Conservation (phyloP, 2,797 vertebrate species). For the Brachymystax lenok region DNA sequence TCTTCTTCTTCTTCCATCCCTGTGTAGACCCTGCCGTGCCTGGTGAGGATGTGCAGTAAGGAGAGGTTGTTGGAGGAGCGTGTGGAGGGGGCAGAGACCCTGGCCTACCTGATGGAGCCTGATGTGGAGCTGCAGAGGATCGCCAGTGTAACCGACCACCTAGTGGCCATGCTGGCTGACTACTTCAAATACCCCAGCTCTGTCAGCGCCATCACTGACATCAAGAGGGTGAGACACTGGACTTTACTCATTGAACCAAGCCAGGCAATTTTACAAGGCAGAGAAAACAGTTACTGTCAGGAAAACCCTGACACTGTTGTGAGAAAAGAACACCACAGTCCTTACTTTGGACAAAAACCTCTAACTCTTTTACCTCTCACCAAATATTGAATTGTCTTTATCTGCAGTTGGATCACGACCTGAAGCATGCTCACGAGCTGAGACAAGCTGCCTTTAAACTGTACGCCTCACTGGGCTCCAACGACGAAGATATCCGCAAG, state of each 20-base stretch:
- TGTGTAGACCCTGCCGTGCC: constrained; percentile 89
- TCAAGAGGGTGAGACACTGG: constrained; percentile 88
- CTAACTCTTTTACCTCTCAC: not conserved
- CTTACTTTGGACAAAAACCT: not conserved
- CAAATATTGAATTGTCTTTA: not conserved
- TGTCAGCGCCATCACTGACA: constrained; percentile 97
- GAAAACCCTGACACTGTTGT: not conserved
- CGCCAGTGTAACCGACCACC: constrained; percentile 96
- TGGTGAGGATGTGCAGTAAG: constrained; percentile 99
- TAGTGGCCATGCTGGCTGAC: constrained; percentile 95
- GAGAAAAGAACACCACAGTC: not conserved
- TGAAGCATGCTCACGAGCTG: constrained; percentile 97
- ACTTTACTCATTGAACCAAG: not conserved
- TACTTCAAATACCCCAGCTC: constrained; percentile 99
- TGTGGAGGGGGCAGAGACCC: constrained; percentile 95
- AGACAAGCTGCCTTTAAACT: constrained; percentile 99
- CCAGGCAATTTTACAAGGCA: not conserved
- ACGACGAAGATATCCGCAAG: constrained; percentile 98
- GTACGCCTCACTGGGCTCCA: constrained; percentile 96
- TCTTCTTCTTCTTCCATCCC: too few species aligned
- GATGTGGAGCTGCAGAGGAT: constrained; percentile 97
- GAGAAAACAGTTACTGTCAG: too few species aligned
- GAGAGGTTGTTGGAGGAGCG: constrained; percentile 93
- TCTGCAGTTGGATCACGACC: constrained; percentile 92
- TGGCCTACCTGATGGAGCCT: constrained; percentile 96